Evolutionary conservation across 53 echinoderm and acorn worm species (phyloP), one percentile per base, ranked within the genome.

Genomic region (Zoroaster sp.): DNA sequence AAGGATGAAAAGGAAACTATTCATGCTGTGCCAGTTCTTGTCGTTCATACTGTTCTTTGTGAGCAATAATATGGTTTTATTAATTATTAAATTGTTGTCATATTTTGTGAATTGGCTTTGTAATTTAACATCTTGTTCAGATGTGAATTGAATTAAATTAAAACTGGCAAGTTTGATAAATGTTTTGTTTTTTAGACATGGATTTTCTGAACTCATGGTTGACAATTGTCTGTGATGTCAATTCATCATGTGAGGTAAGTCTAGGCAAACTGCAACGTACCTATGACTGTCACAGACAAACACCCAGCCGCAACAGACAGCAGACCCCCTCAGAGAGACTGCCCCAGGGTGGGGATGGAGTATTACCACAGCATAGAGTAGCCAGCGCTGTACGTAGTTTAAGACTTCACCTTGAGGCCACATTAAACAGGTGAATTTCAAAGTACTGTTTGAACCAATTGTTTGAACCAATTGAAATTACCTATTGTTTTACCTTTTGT

Each of bases 361-460:
- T 37, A 40, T 17, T 9, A 7, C 2, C 55, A 4, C 55, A 83
- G 78, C 68, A 76, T 8, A 89, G 89, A 38, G 72, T 80, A 12
- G 74, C 66, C 38, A 72, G 74, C 38, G 94, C 94, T 72, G 74
- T 94, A 6, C 90, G 90, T 18, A 92, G 94, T 72, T 75, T 94
- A 12, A 86, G 89, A 65, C 65, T 94, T 12, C 94, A 94, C 68
- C 81, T 92, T 10, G 92, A 94, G 52, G 78, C 89, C 37, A 82
- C 83, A 18, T 80, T 94, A 14, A 83, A 85, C 72, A 89, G 92
- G 94, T 94, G 77, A 75, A 68, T 21, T 42, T n/a, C 20, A 59
- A 11, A 25, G 59, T 25, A 45, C 45, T 45, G 45, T 14, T 45
- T 14, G n/a, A n/a, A n/a, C n/a, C n/a, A n/a, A n/a, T n/a, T n/a